Percentiles rank a stretch among this genome's conserved stretches.
These are phyloP conservation scores for Mus minutoides DNA, from an alignment of 2,797 vertebrate genomes.

Conservation along the genomic window DNA sequence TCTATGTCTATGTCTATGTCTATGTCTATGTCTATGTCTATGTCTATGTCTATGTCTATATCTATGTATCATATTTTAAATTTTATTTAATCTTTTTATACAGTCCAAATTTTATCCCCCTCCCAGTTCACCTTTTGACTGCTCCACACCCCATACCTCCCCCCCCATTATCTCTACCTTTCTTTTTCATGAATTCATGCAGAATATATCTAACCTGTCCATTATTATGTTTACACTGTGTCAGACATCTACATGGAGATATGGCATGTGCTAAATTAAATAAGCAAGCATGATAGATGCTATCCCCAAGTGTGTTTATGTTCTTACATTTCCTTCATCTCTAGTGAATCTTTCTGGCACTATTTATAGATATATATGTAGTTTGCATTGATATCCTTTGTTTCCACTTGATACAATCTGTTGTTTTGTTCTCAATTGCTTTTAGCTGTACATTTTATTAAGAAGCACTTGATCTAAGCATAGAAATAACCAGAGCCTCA, in stretches of 20 bases:
- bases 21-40: no score
- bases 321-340: not conserved
- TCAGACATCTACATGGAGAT: not conserved
- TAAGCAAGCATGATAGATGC: not conserved
- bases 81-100: no score
- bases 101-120: no score
- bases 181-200: not conserved
- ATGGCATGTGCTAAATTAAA: not conserved
- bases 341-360: not conserved
- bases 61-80: no score
- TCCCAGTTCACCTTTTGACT: no score
- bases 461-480: constrained; percentile 19
- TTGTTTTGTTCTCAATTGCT: not conserved
- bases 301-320: not conserved
- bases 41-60: no score
- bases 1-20: no score
- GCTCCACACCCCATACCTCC: no score
- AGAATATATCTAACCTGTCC: not conserved
- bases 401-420: not conserved
- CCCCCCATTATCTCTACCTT: no score
- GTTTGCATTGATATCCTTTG: not conserved
- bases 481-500: constrained; percentile 5
- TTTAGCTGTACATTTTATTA: constrained; percentile 29
- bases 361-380: not conserved
- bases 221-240: not conserved